Evolutionary conservation across 2,888 invertebrate species (phyloP).

Genomic region (Tridacna gigas): DNA sequence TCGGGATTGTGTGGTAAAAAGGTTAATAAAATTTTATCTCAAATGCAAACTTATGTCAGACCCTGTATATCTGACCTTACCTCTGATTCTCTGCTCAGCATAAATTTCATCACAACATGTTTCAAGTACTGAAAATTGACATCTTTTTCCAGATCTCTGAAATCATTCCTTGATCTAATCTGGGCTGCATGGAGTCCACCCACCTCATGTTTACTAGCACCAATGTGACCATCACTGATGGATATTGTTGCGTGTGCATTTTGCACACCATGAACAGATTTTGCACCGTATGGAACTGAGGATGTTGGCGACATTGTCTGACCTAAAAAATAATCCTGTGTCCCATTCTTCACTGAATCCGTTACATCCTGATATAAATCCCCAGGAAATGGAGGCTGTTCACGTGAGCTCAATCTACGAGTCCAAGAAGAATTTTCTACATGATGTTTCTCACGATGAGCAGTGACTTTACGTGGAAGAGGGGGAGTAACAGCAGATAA

Average conservation of each 20-base stretch:
- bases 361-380: constrained; percentile 42
- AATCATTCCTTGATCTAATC: constrained; percentile 31
- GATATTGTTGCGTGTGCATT: constrained; percentile 57
- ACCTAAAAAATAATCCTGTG: constrained; percentile 53
- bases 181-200: neutral
- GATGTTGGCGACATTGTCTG: constrained; percentile 31
- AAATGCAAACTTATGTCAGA: too few species aligned
- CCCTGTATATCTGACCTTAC: constrained; percentile 83
- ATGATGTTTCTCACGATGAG: constrained; percentile 30
- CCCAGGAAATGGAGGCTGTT: constrained; percentile 37
- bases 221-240: constrained; percentile 40
- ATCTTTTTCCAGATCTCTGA: constrained; percentile 86
- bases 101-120: constrained; percentile 96
- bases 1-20: too few species aligned
- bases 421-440: constrained; percentile 35
- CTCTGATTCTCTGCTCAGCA: constrained; percentile 93
- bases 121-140: constrained; percentile 94
- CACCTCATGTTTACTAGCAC: neutral
- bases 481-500: constrained; percentile 59
- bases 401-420: constrained; percentile 40
- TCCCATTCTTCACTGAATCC: constrained; percentile 41
- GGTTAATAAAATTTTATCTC: too few species aligned
- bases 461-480: constrained; percentile 54
- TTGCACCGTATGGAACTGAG: constrained; percentile 30
- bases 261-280: constrained; percentile 20